Evolutionary conservation across 2,797 vertebrate species (phyloP).

Genomic region (Scarus forsteni): DNA sequence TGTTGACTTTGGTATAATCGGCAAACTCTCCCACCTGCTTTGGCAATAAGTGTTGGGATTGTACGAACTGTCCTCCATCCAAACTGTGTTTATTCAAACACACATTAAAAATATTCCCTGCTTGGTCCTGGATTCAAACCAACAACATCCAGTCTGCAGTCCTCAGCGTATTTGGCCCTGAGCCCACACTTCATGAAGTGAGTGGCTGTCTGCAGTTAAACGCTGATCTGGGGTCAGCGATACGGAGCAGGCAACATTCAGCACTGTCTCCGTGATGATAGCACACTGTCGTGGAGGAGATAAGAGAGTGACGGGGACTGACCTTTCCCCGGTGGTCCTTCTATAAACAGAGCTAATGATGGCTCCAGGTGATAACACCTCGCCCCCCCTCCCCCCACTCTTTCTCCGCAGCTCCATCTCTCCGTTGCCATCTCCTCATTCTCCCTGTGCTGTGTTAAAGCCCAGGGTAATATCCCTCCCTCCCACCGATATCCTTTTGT

Average conservation of each 20-base stretch:
- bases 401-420: slow-evolving; percentile 7
- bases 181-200: slow-evolving; percentile 55
- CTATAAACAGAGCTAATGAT: slow-evolving; percentile 80
- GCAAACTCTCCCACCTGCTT: neutral
- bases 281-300: slow-evolving; percentile 37
- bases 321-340: slow-evolving; percentile 72
- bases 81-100: neutral
- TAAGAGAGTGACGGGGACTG: slow-evolving; percentile 69
- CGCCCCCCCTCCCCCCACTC: slow-evolving; percentile 10
- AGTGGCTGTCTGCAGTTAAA: slow-evolving; percentile 49
- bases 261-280: slow-evolving; percentile 25
- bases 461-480: slow-evolving; percentile 51
- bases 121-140: slow-evolving; percentile 11
- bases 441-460: slow-evolving; percentile 34
- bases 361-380: slow-evolving; percentile 64
- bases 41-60: neutral
- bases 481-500: slow-evolving; percentile 71
- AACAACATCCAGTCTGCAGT: slow-evolving; percentile 2
- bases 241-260: slow-evolving; percentile 22
- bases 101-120: neutral
- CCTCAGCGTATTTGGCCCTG: neutral
- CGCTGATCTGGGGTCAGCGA: slow-evolving; percentile 33
- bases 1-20: neutral
- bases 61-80: neutral
- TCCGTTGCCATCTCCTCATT: slow-evolving; percentile 4